Conservation (phyloP, 2,888 invertebrate species). For the Metallyticus violacea region DNA sequence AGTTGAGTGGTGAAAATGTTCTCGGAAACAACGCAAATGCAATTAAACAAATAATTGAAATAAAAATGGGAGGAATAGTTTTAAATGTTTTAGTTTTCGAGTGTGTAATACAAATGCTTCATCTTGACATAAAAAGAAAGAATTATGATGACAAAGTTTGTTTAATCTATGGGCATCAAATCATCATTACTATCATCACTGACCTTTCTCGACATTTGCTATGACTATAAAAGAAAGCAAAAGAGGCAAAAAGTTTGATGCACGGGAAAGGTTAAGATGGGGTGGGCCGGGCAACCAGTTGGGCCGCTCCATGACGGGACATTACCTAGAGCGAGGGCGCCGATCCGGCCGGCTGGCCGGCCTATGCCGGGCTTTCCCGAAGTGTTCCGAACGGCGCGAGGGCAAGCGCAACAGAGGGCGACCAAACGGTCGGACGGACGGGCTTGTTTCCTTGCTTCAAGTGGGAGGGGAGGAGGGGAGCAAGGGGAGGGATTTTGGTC, state of each 20-base stretch:
- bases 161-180: not conserved
- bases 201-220: too few species aligned
- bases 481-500: conserved; percentile 12
- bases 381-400: conserved; percentile 10
- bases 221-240: not conserved
- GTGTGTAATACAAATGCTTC: too few species aligned
- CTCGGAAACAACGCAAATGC: too few species aligned
- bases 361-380: not conserved
- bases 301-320: not conserved
- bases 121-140: too few species aligned
- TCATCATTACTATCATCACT: not conserved
- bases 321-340: not conserved
- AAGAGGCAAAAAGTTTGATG: not conserved
- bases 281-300: not conserved
- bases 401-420: conserved; percentile 11
- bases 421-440: not conserved
- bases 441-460: conserved; percentile 38
- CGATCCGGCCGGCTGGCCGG: not conserved
- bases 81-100: too few species aligned
- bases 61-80: too few species aligned
- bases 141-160: too few species aligned
- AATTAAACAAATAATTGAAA: too few species aligned
- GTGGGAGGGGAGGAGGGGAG: conserved; percentile 46
- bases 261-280: not conserved
- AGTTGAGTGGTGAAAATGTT: too few species aligned